A percentile compares a stretch with the other conserved stretches of the same genome.
phyloP scores from a whole-genome alignment of 92 coral and sea anemone genomes.

The Siderastrea radians region DNA sequence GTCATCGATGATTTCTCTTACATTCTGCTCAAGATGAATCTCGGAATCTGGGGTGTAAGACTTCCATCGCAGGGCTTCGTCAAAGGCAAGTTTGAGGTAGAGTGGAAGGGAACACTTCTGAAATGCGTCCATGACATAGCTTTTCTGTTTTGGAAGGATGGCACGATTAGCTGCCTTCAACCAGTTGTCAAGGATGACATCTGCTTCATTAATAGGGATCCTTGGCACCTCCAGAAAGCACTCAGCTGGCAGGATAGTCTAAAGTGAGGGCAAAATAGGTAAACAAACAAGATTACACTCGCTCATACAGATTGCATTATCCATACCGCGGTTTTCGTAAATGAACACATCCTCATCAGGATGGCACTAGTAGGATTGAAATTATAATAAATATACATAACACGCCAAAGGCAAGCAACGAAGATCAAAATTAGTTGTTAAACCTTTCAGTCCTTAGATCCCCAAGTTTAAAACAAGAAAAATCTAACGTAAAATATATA shows the following conservation, averaged over 20 bases:
- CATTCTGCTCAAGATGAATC: conserved; percentile 73
- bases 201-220: conserved; percentile 88
- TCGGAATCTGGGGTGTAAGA: conserved; percentile 86
- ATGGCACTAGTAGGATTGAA: no score
- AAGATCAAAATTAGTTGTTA: no score
- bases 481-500: no score
- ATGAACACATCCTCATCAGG: no score
- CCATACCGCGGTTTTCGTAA: no score
- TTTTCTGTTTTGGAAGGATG: conserved; percentile 81
- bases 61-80: conserved; percentile 97
- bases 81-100: conserved; percentile 93
- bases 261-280: neutral
- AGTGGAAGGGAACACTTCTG: conserved; percentile 92
- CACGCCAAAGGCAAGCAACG: no score
- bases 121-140: conserved; percentile 75
- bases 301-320: no score
- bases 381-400: no score
- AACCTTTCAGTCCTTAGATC: no score
- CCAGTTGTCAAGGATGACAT: conserved; percentile 91
- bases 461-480: no score
- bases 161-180: conserved; percentile 75
- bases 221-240: conserved; percentile 88
- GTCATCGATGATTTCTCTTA: conserved; percentile 87
- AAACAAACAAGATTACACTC: neutral
- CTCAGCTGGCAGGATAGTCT: conserved; percentile 80